Base-by-base conservation (phyloP, 2,888 invertebrate genomes). In the Tupiocoris notatus region DNA sequence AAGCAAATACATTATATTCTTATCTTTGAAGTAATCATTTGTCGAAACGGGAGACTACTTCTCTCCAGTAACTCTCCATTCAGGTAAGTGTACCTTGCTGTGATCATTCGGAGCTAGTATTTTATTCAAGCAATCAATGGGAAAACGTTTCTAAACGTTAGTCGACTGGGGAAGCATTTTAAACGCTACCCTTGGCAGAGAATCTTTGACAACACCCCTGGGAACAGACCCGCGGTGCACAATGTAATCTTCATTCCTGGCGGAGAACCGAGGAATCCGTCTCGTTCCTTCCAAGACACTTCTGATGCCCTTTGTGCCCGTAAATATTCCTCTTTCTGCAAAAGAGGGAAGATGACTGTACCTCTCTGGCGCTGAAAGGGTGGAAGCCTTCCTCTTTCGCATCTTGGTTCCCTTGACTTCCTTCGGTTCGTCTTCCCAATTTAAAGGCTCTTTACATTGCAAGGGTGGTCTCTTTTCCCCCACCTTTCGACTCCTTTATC, bases 211-310 rank as follows among this genome's bases (percentile, higher is more conserved):
- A 56, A 56, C 56, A 57, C 54, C 1, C n/a, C 22, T 39, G 67
- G 67, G 59, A 59, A 59, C 39, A n/a, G 65, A 25, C 25, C 25
- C 65, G 39, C 56, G 59, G 59, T n/a, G 22, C 67, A 67, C 67
- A 67, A 67, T 67, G 67, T 57, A 67, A 67, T 67, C 67, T 67
- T 67, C 67, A 67, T 67, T 67, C 67, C 67, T 39, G 67, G 22
- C 56, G 39, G 39, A 39, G 39, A 39, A 57, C 39, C 67, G 56
- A 67, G 23, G 67, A 67, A 67, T 70, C 24, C 70, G 70, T 70
- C 59, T 24, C 59, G 2, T n/a, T 2, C 70, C 59, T 24, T 25
- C 18, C 70, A 17, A 25, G 57, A 57, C 23, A 20, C 67, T 21
- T 39, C 67, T 54, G 57, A 67, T 56, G 67, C 57, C 67, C 56